Conservation (phyloP, 2,797 vertebrate genomes). For the Micrastur ruficollis region DNA sequence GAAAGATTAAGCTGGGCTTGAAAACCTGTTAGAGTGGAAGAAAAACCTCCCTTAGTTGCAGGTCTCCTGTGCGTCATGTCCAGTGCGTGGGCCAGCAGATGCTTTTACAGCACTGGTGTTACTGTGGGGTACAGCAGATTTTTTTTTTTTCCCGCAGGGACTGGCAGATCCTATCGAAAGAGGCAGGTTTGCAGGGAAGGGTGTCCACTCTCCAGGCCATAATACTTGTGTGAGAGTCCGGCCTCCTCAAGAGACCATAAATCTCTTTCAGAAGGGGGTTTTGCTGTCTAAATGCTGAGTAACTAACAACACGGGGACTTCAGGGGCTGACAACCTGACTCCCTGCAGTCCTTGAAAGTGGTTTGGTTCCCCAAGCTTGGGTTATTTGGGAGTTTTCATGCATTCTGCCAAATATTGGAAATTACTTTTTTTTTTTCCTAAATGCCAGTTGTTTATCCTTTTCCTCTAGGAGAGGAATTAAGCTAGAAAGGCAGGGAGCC, state of each 20-base stretch:
- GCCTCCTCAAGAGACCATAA: not conserved
- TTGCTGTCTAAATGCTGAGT: not conserved
- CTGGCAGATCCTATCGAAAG: fast-evolving
- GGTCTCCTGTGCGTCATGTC: fast-evolving
- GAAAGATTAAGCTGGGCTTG: slow-evolving; percentile 14
- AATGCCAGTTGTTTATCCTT: not conserved
- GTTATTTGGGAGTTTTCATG: not conserved
- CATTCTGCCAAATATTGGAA: not conserved
- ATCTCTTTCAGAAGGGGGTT: fast-evolving
- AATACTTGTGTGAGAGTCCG: not conserved
- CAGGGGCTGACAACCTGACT: not conserved
- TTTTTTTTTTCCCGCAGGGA: not conserved
- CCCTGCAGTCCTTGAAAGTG: not conserved
- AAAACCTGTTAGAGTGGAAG: not conserved
- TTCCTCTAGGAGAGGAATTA: not conserved
- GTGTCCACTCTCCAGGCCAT: fast-evolving
- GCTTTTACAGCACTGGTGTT: not conserved
- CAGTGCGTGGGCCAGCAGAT: fast-evolving
- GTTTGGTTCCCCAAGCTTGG: not conserved
- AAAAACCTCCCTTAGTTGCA: not conserved
- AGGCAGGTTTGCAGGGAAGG: not conserved
- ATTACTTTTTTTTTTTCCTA: fast-evolving
- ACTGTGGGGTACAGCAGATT: fast-evolving
- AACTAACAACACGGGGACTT: not conserved
- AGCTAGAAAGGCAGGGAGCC: not conserved